phyloP scores from a whole-genome alignment of 2,113 vertebrate species.

The Thomomys bottae region DNA sequence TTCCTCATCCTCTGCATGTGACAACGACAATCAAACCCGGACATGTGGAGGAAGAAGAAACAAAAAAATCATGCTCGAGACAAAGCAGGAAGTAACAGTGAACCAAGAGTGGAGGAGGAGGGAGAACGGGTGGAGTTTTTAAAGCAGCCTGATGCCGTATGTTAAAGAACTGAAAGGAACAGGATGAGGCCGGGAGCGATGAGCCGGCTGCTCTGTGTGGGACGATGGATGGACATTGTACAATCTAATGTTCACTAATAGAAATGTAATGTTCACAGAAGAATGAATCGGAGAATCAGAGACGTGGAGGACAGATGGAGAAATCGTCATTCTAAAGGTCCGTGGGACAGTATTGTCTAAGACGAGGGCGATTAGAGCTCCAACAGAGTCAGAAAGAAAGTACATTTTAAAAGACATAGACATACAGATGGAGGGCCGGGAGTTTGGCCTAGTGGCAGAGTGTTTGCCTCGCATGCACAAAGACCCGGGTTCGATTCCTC shows the following conservation, averaged over 20 bases:
- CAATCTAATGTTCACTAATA: not conserved
- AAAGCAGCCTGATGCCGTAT: accelerated
- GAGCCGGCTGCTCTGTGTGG: not conserved
- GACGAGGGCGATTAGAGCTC: too few relatives aligned
- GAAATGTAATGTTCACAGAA: not conserved
- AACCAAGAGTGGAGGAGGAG: not conserved
- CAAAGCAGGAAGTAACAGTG: not conserved
- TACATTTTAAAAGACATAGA: not conserved
- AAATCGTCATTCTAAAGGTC: too few relatives aligned
- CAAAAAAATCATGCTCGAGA: not conserved
- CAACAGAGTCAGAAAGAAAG: too few relatives aligned
- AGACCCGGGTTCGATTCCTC: too few relatives aligned
- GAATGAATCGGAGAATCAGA: not conserved
- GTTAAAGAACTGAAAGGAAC: not conserved
- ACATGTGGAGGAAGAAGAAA: not conserved
- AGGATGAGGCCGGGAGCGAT: too few relatives aligned
- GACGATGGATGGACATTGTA: accelerated
- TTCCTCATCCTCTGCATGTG: not conserved
- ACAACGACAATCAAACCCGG: not conserved
- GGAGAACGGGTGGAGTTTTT: not conserved
- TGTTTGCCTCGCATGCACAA: too few relatives aligned
- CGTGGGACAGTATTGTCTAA: too few relatives aligned
- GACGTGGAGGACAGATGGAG: not conserved
- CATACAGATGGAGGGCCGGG: too few relatives aligned
- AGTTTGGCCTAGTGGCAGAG: too few relatives aligned